A percentile compares a stretch with the other conserved stretches of the same genome.
Evolutionary conservation across 1,140 invertebrate genomes (phyloP).

Genomic region (Thalassaphorura encarpata): DNA sequence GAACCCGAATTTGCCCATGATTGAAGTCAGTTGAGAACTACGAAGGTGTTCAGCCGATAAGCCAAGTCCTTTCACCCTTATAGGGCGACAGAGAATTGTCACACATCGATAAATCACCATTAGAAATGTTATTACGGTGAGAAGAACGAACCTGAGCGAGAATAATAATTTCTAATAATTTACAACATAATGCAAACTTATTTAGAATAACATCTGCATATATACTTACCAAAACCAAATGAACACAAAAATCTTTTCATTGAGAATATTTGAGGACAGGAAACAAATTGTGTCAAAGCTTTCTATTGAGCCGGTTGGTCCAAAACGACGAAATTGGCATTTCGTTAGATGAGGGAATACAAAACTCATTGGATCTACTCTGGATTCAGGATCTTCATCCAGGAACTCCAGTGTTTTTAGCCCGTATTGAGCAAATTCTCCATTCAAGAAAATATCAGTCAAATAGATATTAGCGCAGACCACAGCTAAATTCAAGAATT

Average conservation of each 20-base stretch:
- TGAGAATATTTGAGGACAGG: slow-evolving; percentile 40
- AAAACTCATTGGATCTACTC: slow-evolving; percentile 35
- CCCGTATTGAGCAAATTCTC: slow-evolving; percentile 43
- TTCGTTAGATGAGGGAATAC: slow-evolving; percentile 37
- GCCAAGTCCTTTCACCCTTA: not conserved
- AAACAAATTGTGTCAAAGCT: slow-evolving; percentile 38
- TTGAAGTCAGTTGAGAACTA: not conserved
- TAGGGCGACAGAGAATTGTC: not conserved
- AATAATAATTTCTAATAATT: not conserved
- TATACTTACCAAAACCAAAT: slow-evolving; percentile 40
- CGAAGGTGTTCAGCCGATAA: not conserved
- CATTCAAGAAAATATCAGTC: slow-evolving; percentile 43
- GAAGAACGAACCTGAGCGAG: not conserved
- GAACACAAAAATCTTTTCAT: slow-evolving; percentile 39
- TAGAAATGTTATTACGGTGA: not conserved
- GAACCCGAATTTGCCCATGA: not conserved
- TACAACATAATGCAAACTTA: not conserved
- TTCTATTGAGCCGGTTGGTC: slow-evolving; percentile 12
- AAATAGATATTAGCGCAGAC: slow-evolving; percentile 67
- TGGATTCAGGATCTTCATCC: slow-evolving; percentile 21
- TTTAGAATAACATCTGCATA: not conserved
- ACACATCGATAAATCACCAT: not conserved
- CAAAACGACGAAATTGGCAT: slow-evolving; percentile 34
- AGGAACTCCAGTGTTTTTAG: slow-evolving; percentile 38
- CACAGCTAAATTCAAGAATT: slow-evolving; percentile 44